Base-by-base conservation (phyloP, 2,797 vertebrate species). In the Adelosebastes latens region DNA sequence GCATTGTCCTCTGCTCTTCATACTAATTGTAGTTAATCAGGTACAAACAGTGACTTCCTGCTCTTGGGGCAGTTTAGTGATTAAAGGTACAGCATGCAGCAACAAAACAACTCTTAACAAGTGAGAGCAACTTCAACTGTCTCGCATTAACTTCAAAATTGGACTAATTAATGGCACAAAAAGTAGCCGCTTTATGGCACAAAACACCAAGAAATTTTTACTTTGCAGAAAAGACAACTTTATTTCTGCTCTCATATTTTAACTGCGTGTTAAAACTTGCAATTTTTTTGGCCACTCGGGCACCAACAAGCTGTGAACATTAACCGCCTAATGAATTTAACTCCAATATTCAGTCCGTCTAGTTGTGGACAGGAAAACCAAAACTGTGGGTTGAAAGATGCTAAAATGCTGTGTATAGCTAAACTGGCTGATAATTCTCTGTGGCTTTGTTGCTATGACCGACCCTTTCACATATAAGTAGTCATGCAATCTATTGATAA, bases 21-120 rank as follows among this genome's bases (percentile, higher is more conserved):
- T 77, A 56, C 27, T 60, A 70, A 75, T 67, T 68, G 11, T 13
- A 29, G 65, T 82, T 73, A 58, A 76, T 72, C 22, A 61, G 68
- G 53, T n/a, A 39, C 13, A 62, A 81, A 74, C 42, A 52, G 27
- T 22, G 66, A 72, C 62, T 69, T 69, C 31, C 13, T 63, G 56
- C 75, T 69, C 55, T 24, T 7, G 24, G 42, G 0, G 22, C 16
- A 27, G 34, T 60, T 46, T 13, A n/a, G 7, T 63, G 11, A 81
- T 64, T 72, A 76, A 61, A 65, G 16, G 12, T 46, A 25, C 10
- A 68, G 34, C 24, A 8, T 46, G 25, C 3, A 11, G 7, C 13
- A 74, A 27, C 18, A 32, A 18, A 59, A 53, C 4, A 69, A 34
- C 34, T 52, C 27, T 55, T 49, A 49, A 72, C 5, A 68, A 59